These are phyloP conservation scores for Poeciliopsis prolifica DNA, from an alignment of 2,113 vertebrate genomes.

Conservation along the genomic window DNA sequence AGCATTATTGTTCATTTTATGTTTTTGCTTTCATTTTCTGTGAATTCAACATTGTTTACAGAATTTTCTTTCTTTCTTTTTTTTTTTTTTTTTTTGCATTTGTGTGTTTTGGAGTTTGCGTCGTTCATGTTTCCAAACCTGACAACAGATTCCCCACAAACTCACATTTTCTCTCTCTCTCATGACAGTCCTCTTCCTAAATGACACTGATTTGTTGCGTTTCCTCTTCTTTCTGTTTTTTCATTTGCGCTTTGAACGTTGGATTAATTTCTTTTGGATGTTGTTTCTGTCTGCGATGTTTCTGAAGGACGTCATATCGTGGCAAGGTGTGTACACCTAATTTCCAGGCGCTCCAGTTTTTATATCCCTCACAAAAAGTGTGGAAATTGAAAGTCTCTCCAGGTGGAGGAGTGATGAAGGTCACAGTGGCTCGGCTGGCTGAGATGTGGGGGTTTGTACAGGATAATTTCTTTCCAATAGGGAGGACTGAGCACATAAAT, in stretches of 20 bases:
- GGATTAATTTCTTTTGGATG: neutral
- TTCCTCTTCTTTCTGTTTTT: neutral
- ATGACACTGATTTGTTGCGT: neutral
- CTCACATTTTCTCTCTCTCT: neutral
- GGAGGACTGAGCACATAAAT: conserved; percentile 63
- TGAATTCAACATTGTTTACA: too few relatives aligned
- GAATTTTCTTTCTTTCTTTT: too few relatives aligned
- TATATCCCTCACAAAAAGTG: conserved; percentile 26
- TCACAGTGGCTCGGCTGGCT: conserved; percentile 29
- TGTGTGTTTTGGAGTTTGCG: neutral
- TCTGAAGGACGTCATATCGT: too few relatives aligned
- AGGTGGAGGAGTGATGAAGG: conserved; percentile 56
- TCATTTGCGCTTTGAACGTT: neutral
- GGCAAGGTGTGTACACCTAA: neutral
- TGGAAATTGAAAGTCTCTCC: conserved; percentile 52
- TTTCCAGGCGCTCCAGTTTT: neutral
- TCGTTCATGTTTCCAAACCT: neutral
- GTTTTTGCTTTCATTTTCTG: too few relatives aligned
- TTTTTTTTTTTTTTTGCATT: too few relatives aligned
- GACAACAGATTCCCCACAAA: neutral
- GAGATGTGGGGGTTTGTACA: conserved; percentile 35
- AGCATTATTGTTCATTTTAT: too few relatives aligned
- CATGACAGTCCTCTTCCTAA: neutral
- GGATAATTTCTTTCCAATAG: conserved; percentile 55
- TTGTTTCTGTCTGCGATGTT: neutral